Base-by-base conservation (phyloP, 2,797 vertebrate species). In the Lycodopsis pacificus region DNA sequence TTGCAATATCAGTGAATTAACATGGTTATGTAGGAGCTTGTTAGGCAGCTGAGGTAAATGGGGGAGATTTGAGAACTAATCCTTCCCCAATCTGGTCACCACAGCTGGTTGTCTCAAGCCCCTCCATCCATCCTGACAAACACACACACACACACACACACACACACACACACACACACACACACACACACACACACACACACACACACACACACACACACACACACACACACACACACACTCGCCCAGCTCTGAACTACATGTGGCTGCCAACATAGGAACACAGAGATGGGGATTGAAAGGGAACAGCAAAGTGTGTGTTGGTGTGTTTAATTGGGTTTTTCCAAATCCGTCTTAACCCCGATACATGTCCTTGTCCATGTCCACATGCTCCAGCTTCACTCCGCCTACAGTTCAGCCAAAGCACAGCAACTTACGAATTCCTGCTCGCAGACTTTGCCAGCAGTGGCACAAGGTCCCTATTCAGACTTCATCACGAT, bases 31-130 rank as follows among this genome's bases (percentile, higher is more conserved):
- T 80, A 74, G 83, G 88, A 89, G 90, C 89, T 92, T 81, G 91
- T 94, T 94, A 91, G 66, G 69, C 86, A 86, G 65, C 89, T 84
- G 89, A 85, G 91, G 88, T 93, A 94, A 95, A 93, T 85, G 76
- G 87, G 80, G 72, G 90, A 80, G 93, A 95, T 95, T 93, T 93
- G 85, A 84, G 81, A 91, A 94, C 91, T 95, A 95, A 93, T 93
- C 92, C 87, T 73, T 87, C 58, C 69, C 81, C 93, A 95, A 95
- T 94, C 94, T 95, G 94, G 90, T 85, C 72, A 84, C 66, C 82
- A 85, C 94, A 95, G 94, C 94, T 95, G 95, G 90, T 91, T 92
- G 85, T 82, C 86, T 91, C 81, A 86, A 86, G 71, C 88, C 81
- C 65, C 76, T 85, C 64, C 71, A 80, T 89, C 84, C 77, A 75